Evolutionary conservation across 2,797 vertebrate species (phyloP).

Genomic region (Serranus cabrilla): DNA sequence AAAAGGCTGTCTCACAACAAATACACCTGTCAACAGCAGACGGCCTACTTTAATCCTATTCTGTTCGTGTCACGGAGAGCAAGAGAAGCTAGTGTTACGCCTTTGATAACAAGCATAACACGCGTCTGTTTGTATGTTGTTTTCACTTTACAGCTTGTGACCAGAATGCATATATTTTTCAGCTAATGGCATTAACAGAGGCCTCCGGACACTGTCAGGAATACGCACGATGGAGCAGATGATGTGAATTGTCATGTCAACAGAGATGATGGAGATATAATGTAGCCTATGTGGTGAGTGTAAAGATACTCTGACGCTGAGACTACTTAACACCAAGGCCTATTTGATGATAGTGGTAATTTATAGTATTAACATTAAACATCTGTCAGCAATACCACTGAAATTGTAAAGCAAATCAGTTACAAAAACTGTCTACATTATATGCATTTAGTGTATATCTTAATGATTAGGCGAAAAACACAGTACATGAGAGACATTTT

Average conservation of each 20-base stretch:
- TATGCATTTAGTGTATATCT: neutral
- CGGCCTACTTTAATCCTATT: slow-evolving; percentile 57
- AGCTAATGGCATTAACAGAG: neutral
- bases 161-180: neutral
- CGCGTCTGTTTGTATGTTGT: neutral
- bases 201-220: neutral
- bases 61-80: slow-evolving; percentile 25
- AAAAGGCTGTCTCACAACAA: slow-evolving; percentile 26
- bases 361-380: neutral
- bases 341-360: neutral
- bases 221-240: neutral
- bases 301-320: neutral
- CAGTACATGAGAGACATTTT: neutral
- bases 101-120: neutral
- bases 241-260: slow-evolving; percentile 8
- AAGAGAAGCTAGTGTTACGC: neutral
- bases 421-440: neutral
- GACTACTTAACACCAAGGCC: neutral
- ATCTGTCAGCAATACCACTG: neutral
- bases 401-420: neutral
- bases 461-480: neutral
- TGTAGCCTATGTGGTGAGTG: slow-evolving; percentile 41
- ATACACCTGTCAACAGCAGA: slow-evolving; percentile 63
- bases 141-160: slow-evolving; percentile 1
- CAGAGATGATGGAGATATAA: slow-evolving; percentile 7